Evolutionary conservation across 1,140 invertebrate genomes (phyloP).

Genomic region (Callitettix versicolor): DNA sequence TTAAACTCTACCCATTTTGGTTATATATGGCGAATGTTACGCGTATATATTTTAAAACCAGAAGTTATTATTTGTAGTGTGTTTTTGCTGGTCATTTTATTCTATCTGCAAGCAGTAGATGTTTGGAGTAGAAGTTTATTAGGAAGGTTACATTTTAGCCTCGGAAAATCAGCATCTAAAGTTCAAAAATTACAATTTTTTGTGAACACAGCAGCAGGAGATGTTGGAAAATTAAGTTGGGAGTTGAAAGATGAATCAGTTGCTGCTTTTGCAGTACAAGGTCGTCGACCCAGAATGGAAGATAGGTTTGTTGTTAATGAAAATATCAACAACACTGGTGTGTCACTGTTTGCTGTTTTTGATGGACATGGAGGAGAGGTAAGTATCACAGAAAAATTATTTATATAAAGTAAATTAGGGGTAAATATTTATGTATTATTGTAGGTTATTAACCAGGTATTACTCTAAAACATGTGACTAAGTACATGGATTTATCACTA

Average conservation of each 20-base stretch:
- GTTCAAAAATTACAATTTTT: conserved; percentile 35
- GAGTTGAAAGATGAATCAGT: conserved; percentile 59
- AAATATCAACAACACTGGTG: conserved; percentile 59
- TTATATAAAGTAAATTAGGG: background rate
- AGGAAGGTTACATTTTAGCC: conserved; percentile 55
- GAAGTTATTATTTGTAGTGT: conserved; percentile 57
- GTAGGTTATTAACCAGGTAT: background rate
- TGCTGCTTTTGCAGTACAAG: conserved; percentile 81
- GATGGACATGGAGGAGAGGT: conserved; percentile 91
- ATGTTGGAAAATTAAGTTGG: conserved; percentile 53
- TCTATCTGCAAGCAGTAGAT: conserved; percentile 68
- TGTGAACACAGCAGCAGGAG: conserved; percentile 30
- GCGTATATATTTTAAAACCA: conserved; percentile 61
- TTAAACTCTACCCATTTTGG: conserved; percentile 42
- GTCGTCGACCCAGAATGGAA: conserved; percentile 82
- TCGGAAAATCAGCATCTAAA: conserved; percentile 42
- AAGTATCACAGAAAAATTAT: conserved; percentile 25
- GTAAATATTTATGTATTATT: background rate
- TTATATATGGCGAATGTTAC: conserved; percentile 62
- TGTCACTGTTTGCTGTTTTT: conserved; percentile 83
- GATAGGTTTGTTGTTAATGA: conserved; percentile 77
- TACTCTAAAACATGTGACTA: background rate
- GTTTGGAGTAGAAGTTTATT: conserved; percentile 64
- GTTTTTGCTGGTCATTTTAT: conserved; percentile 52
- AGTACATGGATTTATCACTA: too few relatives aligned